Conservation (phyloP, 2,797 vertebrate genomes). For the Anabacerthia variegaticeps region DNA sequence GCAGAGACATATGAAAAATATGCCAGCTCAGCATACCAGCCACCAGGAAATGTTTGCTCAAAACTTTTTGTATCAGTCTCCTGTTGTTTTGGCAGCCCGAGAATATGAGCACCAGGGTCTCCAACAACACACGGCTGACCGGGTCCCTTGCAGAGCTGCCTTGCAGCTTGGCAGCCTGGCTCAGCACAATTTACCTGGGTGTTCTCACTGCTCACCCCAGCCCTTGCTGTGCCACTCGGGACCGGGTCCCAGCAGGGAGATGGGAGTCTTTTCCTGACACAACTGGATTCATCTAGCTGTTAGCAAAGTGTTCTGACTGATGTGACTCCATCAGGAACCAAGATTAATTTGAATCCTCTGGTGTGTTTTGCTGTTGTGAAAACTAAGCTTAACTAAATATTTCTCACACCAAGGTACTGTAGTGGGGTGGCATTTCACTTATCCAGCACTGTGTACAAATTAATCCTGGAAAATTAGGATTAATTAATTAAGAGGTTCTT, state of each 20-base stretch:
- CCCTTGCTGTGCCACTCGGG: not conserved
- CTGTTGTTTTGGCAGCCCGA: not conserved
- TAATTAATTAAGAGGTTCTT: not conserved
- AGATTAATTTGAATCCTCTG: not conserved
- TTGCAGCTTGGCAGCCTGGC: not conserved
- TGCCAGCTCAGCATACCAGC: not conserved
- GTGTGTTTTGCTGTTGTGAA: not conserved
- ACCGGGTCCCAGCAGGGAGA: not conserved
- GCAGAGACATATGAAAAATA: not conserved
- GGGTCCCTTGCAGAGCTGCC: not conserved
- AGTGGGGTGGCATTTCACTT: not conserved
- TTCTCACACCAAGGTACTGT: not conserved
- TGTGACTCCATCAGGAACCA: not conserved
- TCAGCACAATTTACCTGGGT: not conserved
- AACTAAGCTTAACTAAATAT: not conserved
- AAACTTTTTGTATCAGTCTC: not conserved
- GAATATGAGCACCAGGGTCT: not conserved
- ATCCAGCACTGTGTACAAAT: not conserved
- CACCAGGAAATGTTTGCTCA: not conserved
- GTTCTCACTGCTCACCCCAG: not conserved
- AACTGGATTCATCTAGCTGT: not conserved
- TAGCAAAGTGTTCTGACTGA: not conserved
- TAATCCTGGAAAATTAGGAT: not conserved
- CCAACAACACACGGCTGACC: not conserved
- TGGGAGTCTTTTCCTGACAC: not conserved